A percentile compares a stretch with the other conserved stretches of the same genome.
Conservation (phyloP, 2,797 vertebrate species). For the Danio kyathit region DNA sequence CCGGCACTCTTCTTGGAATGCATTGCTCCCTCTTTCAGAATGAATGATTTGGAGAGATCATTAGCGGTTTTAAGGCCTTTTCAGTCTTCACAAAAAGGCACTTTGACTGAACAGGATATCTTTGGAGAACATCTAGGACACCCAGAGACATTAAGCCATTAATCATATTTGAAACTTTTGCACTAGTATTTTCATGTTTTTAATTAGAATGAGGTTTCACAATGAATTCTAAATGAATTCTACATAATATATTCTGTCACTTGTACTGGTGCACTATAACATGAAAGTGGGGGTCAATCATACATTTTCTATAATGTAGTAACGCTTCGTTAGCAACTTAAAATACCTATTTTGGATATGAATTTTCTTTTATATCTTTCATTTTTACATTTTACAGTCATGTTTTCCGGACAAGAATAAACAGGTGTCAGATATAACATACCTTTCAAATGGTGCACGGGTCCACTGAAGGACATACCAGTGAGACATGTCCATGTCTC, state of each 20-base stretch:
- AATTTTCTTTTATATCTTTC: too few species aligned
- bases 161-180: constrained; percentile 4
- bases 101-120: constrained; percentile 46
- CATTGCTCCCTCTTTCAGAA: constrained; percentile 48
- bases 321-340: too few species aligned
- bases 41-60: too few species aligned
- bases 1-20: constrained; percentile 36
- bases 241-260: not conserved
- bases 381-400: too few species aligned
- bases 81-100: constrained; percentile 42
- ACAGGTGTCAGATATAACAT: constrained; percentile 33
- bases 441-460: constrained; percentile 57
- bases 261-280: not conserved
- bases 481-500: constrained; percentile 44
- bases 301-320: too few species aligned
- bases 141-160: constrained; percentile 48
- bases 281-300: not conserved
- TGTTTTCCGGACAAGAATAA: too few species aligned
- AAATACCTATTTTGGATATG: too few species aligned
- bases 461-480: constrained; percentile 63
- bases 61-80: constrained; percentile 36
- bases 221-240: constrained; percentile 4
- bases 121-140: constrained; percentile 38
- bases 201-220: not conserved
- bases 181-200: not conserved